Percentiles rank a stretch among this genome's conserved stretches.
These are phyloP conservation scores for Eulithis testata DNA, from an alignment of 2,888 invertebrate genomes.

Conservation along the genomic window DNA sequence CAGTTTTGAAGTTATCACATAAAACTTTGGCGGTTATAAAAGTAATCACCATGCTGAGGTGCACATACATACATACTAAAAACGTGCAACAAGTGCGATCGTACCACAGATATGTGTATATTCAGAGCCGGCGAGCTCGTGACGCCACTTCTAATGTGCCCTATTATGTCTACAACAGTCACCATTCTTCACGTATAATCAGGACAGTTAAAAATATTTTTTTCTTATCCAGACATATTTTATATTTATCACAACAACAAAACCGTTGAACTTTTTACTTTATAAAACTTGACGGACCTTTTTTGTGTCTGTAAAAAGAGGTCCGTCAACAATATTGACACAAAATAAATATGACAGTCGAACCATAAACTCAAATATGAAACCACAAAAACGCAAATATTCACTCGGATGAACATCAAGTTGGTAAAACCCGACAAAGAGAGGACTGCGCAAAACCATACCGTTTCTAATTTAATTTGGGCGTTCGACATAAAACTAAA, in stretches of 20 bases:
- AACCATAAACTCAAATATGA: slow-evolving; percentile 15
- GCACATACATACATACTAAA: slow-evolving; percentile 23
- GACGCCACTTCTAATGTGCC: slow-evolving; percentile 66
- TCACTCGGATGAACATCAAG: slow-evolving; percentile 9
- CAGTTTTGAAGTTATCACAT: slow-evolving; percentile 14
- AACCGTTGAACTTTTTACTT: not conserved
- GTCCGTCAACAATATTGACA: slow-evolving; percentile 3
- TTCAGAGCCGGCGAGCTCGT: slow-evolving; percentile 56
- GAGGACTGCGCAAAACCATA: slow-evolving; percentile 46
- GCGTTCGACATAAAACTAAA: slow-evolving; percentile 60
- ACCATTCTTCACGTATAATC: slow-evolving; percentile 31
- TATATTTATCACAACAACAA: slow-evolving; percentile 2
- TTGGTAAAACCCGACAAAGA: slow-evolving; percentile 18
- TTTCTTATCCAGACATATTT: slow-evolving; percentile 11
- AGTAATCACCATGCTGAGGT: slow-evolving; percentile 27
- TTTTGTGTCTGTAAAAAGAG: not conserved
- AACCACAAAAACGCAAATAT: slow-evolving; percentile 17
- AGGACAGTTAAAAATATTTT: slow-evolving; percentile 20
- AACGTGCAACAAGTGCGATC: slow-evolving; percentile 49
- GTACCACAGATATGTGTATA: slow-evolving; percentile 58
- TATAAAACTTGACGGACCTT: not conserved
- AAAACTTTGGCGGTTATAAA: slow-evolving; percentile 28
- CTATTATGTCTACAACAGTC: slow-evolving; percentile 43
- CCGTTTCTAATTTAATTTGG: slow-evolving; percentile 75
- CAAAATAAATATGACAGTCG: slow-evolving; percentile 11